Evolutionary conservation across 2,888 invertebrate genomes (phyloP).

Genomic region (Thelaira solivaga): DNA sequence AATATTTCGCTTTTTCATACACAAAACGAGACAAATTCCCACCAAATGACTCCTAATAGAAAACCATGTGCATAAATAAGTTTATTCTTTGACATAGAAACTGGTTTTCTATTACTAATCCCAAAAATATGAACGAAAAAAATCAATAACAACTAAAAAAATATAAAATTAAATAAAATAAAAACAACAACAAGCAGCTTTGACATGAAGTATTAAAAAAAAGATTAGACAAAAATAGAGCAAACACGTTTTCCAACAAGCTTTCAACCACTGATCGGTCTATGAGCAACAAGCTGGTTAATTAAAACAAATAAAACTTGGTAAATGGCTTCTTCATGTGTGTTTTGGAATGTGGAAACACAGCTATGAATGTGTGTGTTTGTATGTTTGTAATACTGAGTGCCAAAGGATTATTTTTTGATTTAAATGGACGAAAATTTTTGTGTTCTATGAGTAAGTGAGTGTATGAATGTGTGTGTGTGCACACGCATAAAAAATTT

Average conservation of each 20-base stretch:
- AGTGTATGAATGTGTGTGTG: no score
- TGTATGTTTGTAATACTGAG: neutral
- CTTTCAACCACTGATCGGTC: conserved; percentile 44
- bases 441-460: no score
- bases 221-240: conserved; percentile 27
- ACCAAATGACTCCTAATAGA: conserved; percentile 24
- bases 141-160: conserved; percentile 18
- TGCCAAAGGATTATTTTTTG: no score
- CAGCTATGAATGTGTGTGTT: neutral
- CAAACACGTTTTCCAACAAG: conserved; percentile 49
- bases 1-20: neutral
- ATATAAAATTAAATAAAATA: neutral
- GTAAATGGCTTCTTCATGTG: neutral
- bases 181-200: conserved; percentile 34
- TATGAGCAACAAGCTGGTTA: conserved; percentile 30
- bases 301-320: conserved; percentile 44
- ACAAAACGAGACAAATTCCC: conserved; percentile 31
- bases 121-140: conserved; percentile 20
- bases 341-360: neutral
- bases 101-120: conserved; percentile 48
- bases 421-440: no score
- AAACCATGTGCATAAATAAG: conserved; percentile 4
- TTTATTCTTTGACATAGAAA: conserved; percentile 31
- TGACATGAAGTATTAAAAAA: neutral
- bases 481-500: neutral